Evolutionary conservation across 1,140 invertebrate species (phyloP), one percentile per base, ranked within the genome.

Genomic region (Trachymyrmex septentrionalis): DNA sequence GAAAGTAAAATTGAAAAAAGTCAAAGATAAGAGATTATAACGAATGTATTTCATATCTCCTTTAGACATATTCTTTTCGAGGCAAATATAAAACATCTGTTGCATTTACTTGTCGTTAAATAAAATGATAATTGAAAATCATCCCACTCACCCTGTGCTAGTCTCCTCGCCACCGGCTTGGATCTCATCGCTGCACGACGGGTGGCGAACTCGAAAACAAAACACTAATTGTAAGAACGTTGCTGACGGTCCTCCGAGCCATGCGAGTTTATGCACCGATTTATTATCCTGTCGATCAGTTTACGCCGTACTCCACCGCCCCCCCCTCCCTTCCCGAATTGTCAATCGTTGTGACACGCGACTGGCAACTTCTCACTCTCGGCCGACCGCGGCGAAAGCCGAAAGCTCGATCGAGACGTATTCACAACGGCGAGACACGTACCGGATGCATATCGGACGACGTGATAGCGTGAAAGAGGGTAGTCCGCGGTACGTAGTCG

Each of bases 111-210:
- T 55, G n/a, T 69, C n/a, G 12, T 14, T 38, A 19, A 19, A 44
- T 57, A 14, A 48, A 19, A 38, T 21, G 7, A 48, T 7, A 14
- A 84, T 19, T 10, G 14, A 75, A 16, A 44, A 24, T 24, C 48
- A 12, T 34, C 6, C 10, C 85, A 93, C 93, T 95, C 92, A 95
- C 95, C 95, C 94, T 95, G 95, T 93, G 95, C 94, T 80, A 95
- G 92, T 93, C 93, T 95, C 73, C 95, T 94, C 86, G 95, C 95
- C 80, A 95, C 94, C 88, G 95, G 93, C 90, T 96, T 95, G 86
- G 94, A 95, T 94, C 95, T 96, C 95, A 95, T 95, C 92, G 93
- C 94, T 94, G 93, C 86, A 92, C 89, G 86, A 66, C 88, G 86
- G 86, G 71, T 90, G 89, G 78, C 73, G 72, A 92, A 92, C 86